phyloP scores from a whole-genome alignment of 2,113 vertebrate genomes.

The Chionis minor region DNA sequence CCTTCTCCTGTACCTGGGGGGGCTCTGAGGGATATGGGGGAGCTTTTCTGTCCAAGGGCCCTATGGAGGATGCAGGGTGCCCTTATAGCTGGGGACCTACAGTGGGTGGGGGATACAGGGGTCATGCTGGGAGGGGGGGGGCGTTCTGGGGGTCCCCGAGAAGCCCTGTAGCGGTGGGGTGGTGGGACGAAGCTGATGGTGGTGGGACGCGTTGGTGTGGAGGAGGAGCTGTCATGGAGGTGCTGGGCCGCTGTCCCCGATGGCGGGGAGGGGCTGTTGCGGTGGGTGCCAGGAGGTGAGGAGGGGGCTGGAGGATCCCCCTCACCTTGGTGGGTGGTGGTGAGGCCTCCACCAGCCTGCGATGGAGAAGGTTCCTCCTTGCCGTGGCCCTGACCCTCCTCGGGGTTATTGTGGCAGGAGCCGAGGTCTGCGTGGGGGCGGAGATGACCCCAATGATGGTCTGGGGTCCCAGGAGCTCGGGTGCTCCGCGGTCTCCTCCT shows the following conservation, averaged over 20 bases:
- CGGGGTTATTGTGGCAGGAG: neutral
- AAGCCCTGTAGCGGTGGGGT: neutral
- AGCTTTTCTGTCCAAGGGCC: neutral
- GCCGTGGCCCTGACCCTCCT: no score
- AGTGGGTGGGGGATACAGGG: neutral
- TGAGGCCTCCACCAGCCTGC: neutral
- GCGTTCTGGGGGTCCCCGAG: rapidly evolving
- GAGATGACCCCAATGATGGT: neutral
- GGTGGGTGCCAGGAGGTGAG: no score
- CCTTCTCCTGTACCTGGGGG: neutral
- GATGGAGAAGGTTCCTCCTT: neutral
- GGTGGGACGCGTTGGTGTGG: neutral
- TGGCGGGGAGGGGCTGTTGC: neutral
- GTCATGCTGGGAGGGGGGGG: no score
- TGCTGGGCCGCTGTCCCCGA: neutral
- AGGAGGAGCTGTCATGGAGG: neutral
- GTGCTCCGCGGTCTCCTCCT: neutral
- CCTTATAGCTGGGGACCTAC: neutral
- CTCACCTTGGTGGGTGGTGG: neutral
- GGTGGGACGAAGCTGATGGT: neutral
- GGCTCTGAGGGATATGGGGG: no score
- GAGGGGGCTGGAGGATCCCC: neutral
- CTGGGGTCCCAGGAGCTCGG: neutral
- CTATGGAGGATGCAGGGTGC: neutral
- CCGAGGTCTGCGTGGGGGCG: neutral